Evolutionary conservation across 2,888 invertebrate genomes (phyloP).

Genomic region (Anthrax anthrax): DNA sequence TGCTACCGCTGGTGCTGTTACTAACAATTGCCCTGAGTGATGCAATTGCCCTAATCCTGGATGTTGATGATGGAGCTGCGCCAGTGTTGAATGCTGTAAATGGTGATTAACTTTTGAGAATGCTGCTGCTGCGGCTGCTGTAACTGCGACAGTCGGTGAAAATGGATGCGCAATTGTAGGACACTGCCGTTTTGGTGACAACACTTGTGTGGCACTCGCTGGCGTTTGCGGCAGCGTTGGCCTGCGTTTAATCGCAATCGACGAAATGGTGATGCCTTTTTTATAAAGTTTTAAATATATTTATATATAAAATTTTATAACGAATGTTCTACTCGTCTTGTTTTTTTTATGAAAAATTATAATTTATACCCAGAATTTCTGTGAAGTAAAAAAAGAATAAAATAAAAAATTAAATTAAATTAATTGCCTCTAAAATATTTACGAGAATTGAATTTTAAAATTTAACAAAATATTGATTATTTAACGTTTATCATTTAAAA

Average conservation of each 20-base stretch:
- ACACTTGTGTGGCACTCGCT: conserved; percentile 38
- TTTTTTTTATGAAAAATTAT: too few species aligned
- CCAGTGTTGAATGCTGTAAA: conserved; percentile 23
- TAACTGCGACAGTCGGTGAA: conserved; percentile 33
- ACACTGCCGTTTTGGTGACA: conserved; percentile 37
- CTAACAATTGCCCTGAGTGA: conserved; percentile 14
- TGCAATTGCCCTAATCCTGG: conserved; percentile 17
- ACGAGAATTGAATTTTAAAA: too few species aligned
- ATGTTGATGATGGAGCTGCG: conserved; percentile 8
- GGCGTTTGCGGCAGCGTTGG: conserved; percentile 38
- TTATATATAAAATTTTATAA: neutral
- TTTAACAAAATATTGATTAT: too few species aligned
- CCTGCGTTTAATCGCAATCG: conserved; percentile 39
- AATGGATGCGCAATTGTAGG: conserved; percentile 27
- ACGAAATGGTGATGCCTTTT: conserved; percentile 39
- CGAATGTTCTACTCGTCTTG: too few species aligned
- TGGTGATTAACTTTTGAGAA: conserved; percentile 20
- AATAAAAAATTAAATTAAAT: too few species aligned
- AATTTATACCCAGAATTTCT: too few species aligned
- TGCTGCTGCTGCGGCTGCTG: conserved; percentile 23
- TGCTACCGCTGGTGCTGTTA: conserved; percentile 18
- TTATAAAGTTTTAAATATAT: conserved; percentile 15
- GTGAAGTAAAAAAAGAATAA: too few species aligned
- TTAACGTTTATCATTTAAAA: too few species aligned
- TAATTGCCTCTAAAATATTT: too few species aligned